Conservation (phyloP, 2,797 vertebrate genomes). For the Platyrinchus mystaceus region DNA sequence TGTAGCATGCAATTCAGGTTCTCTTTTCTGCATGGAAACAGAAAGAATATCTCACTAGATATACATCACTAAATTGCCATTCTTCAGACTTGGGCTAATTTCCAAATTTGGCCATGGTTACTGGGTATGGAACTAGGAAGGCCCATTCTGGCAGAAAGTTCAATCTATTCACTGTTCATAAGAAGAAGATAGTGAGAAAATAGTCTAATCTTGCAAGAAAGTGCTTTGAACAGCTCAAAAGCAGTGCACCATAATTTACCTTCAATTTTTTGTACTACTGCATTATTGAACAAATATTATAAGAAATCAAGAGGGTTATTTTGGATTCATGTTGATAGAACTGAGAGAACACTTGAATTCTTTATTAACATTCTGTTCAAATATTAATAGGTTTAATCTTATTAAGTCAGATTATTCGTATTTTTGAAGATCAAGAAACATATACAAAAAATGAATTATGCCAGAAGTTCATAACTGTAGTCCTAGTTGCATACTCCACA, state of each 20-base stretch:
- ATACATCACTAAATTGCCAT: neutral
- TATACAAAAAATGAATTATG: neutral
- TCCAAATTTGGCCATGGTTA: neutral
- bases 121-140: neutral
- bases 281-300: neutral
- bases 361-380: neutral
- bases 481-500: neutral
- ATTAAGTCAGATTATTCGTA: neutral
- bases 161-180: neutral
- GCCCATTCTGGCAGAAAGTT: neutral
- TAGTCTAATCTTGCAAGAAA: neutral
- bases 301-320: neutral
- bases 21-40: neutral
- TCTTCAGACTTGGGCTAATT: neutral
- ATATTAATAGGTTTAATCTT: conserved; percentile 5
- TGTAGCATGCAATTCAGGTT: neutral
- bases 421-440: neutral
- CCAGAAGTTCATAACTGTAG: neutral
- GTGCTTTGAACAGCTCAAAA: neutral
- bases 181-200: neutral
- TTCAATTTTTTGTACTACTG: neutral
- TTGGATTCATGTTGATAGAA: neutral
- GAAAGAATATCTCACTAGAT: neutral
- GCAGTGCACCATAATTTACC: neutral
- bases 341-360: neutral